A percentile compares a stretch with the other conserved stretches of the same genome.
These are phyloP conservation scores for Melieria picta DNA, from an alignment of 2,888 invertebrate species.

Conservation along the genomic window DNA sequence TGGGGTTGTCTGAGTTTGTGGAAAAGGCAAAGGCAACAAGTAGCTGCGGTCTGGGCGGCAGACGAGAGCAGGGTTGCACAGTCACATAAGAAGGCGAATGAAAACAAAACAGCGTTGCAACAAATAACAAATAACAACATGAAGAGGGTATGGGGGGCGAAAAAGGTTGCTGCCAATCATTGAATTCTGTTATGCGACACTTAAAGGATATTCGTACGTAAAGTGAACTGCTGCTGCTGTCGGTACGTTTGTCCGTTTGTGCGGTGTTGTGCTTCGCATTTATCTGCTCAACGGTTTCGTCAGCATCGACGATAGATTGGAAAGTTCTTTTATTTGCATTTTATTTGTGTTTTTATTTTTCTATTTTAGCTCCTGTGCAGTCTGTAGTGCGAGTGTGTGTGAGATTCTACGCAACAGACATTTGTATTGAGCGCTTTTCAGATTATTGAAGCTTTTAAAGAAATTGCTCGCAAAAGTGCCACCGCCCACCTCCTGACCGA, in stretches of 20 bases:
- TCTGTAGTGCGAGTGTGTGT: too few species aligned
- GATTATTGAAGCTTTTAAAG: slow-evolving; percentile 37
- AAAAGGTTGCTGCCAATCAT: slow-evolving; percentile 30
- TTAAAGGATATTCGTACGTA: background rate
- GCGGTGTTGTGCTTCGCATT: too few species aligned
- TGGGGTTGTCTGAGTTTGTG: background rate
- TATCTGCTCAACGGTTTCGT: too few species aligned
- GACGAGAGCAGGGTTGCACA: too few species aligned
- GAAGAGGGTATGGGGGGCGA: background rate
- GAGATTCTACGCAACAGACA: slow-evolving; percentile 13
- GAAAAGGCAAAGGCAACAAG: background rate
- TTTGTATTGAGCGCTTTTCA: slow-evolving; percentile 13
- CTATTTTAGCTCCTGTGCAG: too few species aligned
- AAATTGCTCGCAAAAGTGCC: slow-evolving; percentile 34
- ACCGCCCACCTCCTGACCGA: background rate
- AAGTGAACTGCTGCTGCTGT: too few species aligned
- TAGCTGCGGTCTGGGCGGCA: background rate
- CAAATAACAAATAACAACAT: too few species aligned
- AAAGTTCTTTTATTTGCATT: slow-evolving; percentile 31
- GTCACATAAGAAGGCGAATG: background rate
- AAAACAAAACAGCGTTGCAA: background rate
- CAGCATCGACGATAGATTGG: background rate
- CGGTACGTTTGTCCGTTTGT: too few species aligned
- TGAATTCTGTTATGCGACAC: slow-evolving; percentile 27
- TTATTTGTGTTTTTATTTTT: slow-evolving; percentile 10